Evolutionary conservation across 2,888 invertebrate genomes (phyloP), one percentile per base, ranked within the genome.

Genomic region (Pachymerium ferrugineum): DNA sequence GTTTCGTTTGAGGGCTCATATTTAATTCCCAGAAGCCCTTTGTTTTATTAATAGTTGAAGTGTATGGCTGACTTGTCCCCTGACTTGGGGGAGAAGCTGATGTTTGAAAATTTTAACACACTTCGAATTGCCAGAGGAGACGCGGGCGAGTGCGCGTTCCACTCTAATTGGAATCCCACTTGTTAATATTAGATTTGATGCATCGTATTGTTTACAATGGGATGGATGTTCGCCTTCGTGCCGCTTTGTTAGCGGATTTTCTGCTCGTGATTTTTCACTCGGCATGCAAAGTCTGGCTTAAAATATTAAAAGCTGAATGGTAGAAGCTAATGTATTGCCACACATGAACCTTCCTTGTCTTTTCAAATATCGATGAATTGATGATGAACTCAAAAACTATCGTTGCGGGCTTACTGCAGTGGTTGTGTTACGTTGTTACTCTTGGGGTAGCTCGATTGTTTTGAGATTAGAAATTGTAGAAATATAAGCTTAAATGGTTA

Each of bases 101-200:
- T 54, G 47, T 54, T 19, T 54, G 47, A 54, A 54, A 54, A 54
- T 54, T 54, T 54, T 54, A 54, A 54, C 47, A 54, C 47, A 54
- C 47, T 54, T 54, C 19, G 19, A 54, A 54, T 54, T 54, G 47
- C 47, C 47, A 54, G 47, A 54, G 47, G 47, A 54, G 47, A 54
- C 19, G 47, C 14, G 47, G 47, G 19, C 47, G 47, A 54, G 47
- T 54, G 47, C 19, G 22, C 47, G 47, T 54, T 54, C 47, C 19
- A 54, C 47, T 54, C 47, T 54, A 54, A 54, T 54, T 54, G 47
- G 47, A 54, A 54, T 54, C 47, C 47, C 47, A 54, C 47, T 54
- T 54, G 47, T 54, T 54, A 54, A 54, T 54, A 54, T 54, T 54
- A 54, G 47, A 54, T 54, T 54, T 54, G 47, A 54, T 54, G 47